These are phyloP conservation scores for Dasyornis broadbenti DNA, from an alignment of 2,113 vertebrate genomes.

Conservation along the genomic window DNA sequence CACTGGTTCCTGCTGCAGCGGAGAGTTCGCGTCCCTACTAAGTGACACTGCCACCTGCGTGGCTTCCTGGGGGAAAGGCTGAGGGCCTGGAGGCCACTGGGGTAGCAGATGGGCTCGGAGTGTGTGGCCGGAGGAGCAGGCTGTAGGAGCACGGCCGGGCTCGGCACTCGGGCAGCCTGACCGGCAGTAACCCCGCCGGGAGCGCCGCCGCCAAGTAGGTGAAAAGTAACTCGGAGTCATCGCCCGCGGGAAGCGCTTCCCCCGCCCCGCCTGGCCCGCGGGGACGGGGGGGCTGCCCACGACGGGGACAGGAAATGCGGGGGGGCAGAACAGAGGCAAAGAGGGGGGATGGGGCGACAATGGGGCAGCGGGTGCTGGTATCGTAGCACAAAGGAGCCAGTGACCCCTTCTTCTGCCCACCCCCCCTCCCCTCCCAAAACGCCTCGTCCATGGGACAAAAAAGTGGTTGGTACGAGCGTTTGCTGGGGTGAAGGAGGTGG, in stretches of 20 bases:
- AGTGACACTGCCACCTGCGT: background rate
- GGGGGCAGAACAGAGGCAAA: background rate
- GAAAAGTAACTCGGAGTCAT: constrained; percentile 63
- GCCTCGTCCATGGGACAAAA: background rate
- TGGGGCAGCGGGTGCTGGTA: too few species aligned
- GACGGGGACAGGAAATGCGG: background rate
- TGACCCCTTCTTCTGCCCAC: background rate
- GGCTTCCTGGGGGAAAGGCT: background rate
- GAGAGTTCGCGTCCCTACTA: rapidly evolving
- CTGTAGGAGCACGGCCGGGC: background rate
- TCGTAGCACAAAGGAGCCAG: background rate
- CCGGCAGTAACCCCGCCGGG: constrained; percentile 61
- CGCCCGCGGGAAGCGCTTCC: background rate
- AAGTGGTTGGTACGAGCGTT: background rate
- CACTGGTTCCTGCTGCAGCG: background rate
- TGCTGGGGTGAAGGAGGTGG: background rate
- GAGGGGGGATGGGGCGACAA: background rate
- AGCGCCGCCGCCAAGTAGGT: constrained; percentile 51
- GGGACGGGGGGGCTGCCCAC: background rate
- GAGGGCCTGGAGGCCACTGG: background rate
- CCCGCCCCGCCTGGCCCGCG: background rate
- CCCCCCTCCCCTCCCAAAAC: background rate
- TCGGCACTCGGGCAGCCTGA: background rate
- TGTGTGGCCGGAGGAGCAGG: background rate
- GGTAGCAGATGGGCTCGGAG: background rate